phyloP scores from a whole-genome alignment of 2,113 vertebrate species.

The Telmatochromis brichardi region DNA sequence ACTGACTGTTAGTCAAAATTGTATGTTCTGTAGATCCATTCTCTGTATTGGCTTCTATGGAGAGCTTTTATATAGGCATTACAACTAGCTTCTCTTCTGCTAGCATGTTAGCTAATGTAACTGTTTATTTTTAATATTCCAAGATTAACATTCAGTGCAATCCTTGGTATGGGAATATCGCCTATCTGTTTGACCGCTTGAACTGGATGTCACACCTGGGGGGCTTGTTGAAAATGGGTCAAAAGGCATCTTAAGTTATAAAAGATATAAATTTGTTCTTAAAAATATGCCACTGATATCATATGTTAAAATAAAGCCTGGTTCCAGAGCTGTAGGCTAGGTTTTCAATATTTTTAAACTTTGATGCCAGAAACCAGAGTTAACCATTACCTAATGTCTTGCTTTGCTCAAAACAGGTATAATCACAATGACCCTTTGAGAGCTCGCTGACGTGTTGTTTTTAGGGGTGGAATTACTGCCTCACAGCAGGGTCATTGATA shows the following conservation, averaged over 20 bases:
- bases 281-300: not conserved
- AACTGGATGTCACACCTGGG: not conserved
- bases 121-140: not conserved
- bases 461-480: not conserved
- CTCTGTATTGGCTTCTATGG: not conserved
- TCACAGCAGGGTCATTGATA: not conserved
- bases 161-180: not conserved
- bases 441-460: not conserved
- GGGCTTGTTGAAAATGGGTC: not conserved
- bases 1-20: not conserved
- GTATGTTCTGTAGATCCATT: not conserved
- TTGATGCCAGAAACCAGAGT: accelerated
- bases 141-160: not conserved
- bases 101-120: not conserved
- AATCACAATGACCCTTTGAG: not conserved
- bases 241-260: not conserved
- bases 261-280: not conserved
- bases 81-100: not conserved
- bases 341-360: not conserved
- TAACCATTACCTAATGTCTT: not conserved
- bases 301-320: not conserved
- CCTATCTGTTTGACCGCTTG: not conserved
- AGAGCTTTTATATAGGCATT: not conserved
- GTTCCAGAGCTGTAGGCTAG: not conserved
- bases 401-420: not conserved